Percentiles rank a stretch among this genome's conserved stretches.
Conservation (phyloP, 2,797 vertebrate genomes). For the Mycteria americana region DNA sequence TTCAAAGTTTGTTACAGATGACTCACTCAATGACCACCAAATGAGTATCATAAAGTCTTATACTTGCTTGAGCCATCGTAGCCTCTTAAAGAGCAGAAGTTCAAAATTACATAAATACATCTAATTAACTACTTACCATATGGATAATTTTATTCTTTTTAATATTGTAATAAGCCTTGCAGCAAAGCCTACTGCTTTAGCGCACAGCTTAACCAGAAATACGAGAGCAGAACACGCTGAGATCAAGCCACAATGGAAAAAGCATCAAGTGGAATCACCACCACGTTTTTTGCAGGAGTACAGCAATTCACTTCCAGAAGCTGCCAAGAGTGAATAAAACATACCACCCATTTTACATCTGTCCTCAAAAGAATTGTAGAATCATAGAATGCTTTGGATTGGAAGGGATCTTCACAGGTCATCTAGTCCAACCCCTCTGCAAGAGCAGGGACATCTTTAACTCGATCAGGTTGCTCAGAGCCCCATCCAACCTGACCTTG, state of each 20-base stretch:
- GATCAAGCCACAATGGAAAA: neutral
- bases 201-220: neutral
- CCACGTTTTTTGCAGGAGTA: neutral
- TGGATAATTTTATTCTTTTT: neutral
- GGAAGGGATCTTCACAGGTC: no score
- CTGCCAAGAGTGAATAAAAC: neutral
- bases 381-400: no score
- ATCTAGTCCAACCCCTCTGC: no score
- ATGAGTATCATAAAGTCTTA: neutral
- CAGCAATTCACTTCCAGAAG: neutral
- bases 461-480: no score
- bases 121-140: neutral
- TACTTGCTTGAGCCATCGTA: neutral
- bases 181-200: neutral
- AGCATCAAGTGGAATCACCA: neutral
- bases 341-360: neutral
- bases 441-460: no score
- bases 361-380: neutral
- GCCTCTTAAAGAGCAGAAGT: neutral
- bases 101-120: neutral
- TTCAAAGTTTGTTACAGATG: neutral
- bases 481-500: no score
- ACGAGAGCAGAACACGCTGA: rapidly evolving
- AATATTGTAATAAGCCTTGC: neutral
- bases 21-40: neutral